Evolutionary conservation across 2,797 vertebrate genomes (phyloP), one percentile per base, ranked within the genome.

Genomic region (Sphenopsis melanotis): DNA sequence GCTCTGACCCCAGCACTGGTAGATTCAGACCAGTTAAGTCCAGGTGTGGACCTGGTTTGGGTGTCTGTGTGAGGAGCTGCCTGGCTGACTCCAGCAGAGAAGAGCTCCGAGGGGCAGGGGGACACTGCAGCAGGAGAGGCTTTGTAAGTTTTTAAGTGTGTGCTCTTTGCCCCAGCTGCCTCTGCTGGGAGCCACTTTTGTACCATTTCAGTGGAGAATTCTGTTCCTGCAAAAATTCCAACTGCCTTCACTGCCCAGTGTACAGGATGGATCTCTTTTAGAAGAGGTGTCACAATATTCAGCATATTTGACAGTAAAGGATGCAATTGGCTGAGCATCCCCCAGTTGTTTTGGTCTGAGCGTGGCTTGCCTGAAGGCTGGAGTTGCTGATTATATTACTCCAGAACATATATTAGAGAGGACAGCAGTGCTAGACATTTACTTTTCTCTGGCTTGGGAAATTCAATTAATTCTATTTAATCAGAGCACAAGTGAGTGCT

Each of bases 391-490:
- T 75, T 71, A 0, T 59, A 29, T 64, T 87, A 70, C 55, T 15
- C 61, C 65, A 60, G 50, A 91, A 89, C 29, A 26, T 4, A 2
- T 13, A 88, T 88, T 66, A 72, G 71, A 87, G 47, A 86, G 60
- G 70, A 95, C 89, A 93, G 87, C 80, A 81, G 26, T 12, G 32
- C 91, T 86, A 91, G 76, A 55, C 80, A 42, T 83, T 80, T 92
- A 56, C 53, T 91, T 75, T 76, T 79, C 77, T 91, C 55, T 88
- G 66, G 50, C 76, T 66, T 83, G 59, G 87, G 89, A 91, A 92
- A 91, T 42, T 36, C 47, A 76, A 44, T 92, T 94, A 89, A 95
- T 96, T 88, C 44, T 29, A 88, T 91, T 92, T 91, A 88, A 86
- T 90, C 72, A 66, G 76, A 89, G 74, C 69, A 36, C 65, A 78